Evolutionary conservation across 2,888 invertebrate species (phyloP).

Genomic region (Drosophila birchii): DNA sequence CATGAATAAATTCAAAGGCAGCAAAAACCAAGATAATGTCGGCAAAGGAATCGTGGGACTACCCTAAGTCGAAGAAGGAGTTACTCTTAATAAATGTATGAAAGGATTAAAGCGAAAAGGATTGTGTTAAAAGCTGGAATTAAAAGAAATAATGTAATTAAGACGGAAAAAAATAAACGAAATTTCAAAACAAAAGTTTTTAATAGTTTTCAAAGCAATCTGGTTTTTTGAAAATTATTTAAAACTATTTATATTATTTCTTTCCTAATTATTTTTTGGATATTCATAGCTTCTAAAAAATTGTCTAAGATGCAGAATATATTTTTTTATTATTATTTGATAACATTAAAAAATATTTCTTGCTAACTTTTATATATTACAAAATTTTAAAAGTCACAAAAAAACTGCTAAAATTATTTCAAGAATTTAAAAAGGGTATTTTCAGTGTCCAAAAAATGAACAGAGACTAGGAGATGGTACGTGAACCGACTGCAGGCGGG

Average conservation of each 20-base stretch:
- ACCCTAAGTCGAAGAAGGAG: background rate
- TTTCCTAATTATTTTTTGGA: too few relatives aligned
- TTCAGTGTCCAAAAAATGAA: conserved; percentile 27
- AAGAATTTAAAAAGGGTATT: conserved; percentile 27
- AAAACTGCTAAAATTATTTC: conserved; percentile 9
- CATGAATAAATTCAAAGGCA: conserved; percentile 77
- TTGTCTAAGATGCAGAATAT: too few relatives aligned
- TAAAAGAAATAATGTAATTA: background rate
- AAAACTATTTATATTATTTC: too few relatives aligned
- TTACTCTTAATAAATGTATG: conserved; percentile 22
- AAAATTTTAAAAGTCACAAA: background rate
- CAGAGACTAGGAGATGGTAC: conserved; percentile 59
- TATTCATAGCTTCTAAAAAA: too few relatives aligned
- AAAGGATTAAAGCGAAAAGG: background rate
- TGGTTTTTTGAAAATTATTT: too few relatives aligned
- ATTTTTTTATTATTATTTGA: too few relatives aligned
- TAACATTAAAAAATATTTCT: too few relatives aligned
- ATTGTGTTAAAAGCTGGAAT: background rate
- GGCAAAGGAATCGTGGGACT: conserved; percentile 14
- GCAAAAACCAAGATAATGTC: conserved; percentile 67
- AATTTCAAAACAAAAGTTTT: background rate
- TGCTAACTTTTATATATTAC: background rate
- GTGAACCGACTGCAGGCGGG: conserved; percentile 19
- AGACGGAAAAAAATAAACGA: background rate
- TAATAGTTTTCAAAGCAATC: too few relatives aligned